Conservation (phyloP, 2,113 vertebrate species). For the Lampris incognitus region DNA sequence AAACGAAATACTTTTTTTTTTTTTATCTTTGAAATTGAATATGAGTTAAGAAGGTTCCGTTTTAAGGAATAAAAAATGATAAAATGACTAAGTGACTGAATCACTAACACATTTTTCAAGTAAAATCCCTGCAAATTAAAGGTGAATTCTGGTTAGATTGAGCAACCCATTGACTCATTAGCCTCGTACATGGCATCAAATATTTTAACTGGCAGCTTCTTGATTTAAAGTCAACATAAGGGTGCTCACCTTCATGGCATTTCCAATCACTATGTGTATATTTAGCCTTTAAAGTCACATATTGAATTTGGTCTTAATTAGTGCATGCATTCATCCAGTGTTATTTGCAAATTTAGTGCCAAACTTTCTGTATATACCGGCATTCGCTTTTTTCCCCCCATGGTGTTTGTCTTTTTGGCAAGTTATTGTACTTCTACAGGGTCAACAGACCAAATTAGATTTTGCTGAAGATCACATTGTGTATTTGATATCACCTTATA, state of each 20-base stretch:
- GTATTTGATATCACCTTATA: not conserved
- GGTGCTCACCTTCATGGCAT: not conserved
- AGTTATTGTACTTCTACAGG: too few species aligned
- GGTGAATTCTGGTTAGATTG: not conserved
- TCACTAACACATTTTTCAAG: not conserved
- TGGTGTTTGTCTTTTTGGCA: too few species aligned
- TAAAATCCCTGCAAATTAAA: not conserved
- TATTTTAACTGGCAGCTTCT: not conserved
- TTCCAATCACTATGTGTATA: slow-evolving; percentile 27
- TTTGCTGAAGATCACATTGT: not conserved
- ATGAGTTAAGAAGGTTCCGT: too few species aligned
- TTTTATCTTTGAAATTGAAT: too few species aligned
- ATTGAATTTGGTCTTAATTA: slow-evolving; percentile 13
- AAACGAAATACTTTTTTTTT: too few species aligned
- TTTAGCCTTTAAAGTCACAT: not conserved
- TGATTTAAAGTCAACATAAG: not conserved
- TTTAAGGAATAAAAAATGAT: too few species aligned
- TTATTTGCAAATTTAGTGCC: slow-evolving; percentile 1
- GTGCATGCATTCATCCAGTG: slow-evolving; percentile 10
- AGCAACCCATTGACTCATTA: too few species aligned
- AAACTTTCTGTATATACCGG: not conserved
- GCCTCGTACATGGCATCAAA: not conserved
- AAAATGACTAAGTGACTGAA: too few species aligned
- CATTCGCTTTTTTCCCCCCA: not conserved
- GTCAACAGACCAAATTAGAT: not conserved